phyloP scores from a whole-genome alignment of 1,140 invertebrate genomes.

The Drosophila punjabiensis region DNA sequence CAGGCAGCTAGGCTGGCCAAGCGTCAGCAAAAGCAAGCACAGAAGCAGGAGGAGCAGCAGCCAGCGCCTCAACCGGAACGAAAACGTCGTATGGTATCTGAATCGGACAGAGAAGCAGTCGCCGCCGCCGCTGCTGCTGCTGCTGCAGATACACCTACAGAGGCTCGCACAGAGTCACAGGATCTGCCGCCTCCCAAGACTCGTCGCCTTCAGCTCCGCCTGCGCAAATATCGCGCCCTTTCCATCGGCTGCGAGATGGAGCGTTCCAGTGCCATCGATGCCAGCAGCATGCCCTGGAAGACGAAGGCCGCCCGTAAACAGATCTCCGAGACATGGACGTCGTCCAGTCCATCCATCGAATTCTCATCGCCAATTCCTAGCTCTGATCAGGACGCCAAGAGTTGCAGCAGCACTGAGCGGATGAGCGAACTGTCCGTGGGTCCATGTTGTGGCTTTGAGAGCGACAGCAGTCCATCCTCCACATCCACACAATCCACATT shows the following conservation, averaged over 20 bases:
- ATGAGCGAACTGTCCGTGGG: constrained; percentile 64
- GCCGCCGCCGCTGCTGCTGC: background rate
- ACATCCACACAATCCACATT: constrained; percentile 4
- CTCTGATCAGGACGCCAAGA: constrained; percentile 1
- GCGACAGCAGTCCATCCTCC: constrained; percentile 40
- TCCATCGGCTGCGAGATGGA: constrained; percentile 5
- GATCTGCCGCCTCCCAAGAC: constrained; percentile 24
- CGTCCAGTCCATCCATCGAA: constrained; percentile 14
- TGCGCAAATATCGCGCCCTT: constrained; percentile 33
- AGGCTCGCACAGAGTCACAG: constrained; percentile 15
- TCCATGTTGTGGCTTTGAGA: constrained; percentile 57
- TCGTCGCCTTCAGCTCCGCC: constrained; percentile 19
- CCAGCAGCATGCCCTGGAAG: constrained; percentile 56
- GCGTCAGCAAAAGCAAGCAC: constrained; percentile 22
- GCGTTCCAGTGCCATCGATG: background rate
- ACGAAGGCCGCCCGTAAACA: constrained; percentile 73
- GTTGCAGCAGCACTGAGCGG: constrained; percentile 16
- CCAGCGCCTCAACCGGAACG: constrained; percentile 32
- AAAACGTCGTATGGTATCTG: constrained; percentile 52
- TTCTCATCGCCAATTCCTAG: background rate
- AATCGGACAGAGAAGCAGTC: constrained; percentile 5
- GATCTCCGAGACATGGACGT: constrained; percentile 41
- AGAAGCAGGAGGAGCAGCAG: background rate
- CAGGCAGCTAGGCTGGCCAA: constrained; percentile 31
- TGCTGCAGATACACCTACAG: constrained; percentile 7